Evolutionary conservation across 2,888 invertebrate genomes (phyloP).

Genomic region (Ditylenchus weischeri): DNA sequence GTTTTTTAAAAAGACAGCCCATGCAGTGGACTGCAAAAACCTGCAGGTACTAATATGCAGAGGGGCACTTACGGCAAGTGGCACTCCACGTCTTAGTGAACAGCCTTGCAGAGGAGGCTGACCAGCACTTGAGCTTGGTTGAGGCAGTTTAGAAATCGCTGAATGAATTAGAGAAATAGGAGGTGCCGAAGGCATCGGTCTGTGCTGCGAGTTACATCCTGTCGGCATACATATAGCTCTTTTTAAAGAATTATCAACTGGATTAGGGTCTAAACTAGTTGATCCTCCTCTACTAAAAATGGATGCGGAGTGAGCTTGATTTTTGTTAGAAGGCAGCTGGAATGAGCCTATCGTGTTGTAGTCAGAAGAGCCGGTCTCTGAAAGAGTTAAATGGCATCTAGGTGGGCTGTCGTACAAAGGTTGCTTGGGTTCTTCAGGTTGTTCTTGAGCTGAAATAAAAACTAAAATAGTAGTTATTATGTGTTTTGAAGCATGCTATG

Average conservation of each 20-base stretch:
- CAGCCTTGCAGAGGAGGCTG: neutral
- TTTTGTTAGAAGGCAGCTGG: neutral
- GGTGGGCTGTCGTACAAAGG: slow-evolving; percentile 14
- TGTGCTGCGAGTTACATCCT: neutral
- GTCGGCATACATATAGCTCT: neutral
- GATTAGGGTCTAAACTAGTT: neutral
- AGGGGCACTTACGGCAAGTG: neutral
- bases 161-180: slow-evolving; percentile 20
- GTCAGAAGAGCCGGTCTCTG: neutral
- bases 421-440: neutral
- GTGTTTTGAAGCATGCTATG: no score
- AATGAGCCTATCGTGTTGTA: slow-evolving; percentile 6
- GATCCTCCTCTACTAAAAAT: slow-evolving; percentile 5
- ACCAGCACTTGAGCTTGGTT: neutral
- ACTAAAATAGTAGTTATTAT: no score
- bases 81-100: neutral
- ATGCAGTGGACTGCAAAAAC: neutral
- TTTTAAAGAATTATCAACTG: neutral
- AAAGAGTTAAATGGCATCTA: neutral
- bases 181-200: slow-evolving; percentile 22
- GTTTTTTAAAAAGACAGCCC: neutral
- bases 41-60: neutral
- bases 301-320: neutral
- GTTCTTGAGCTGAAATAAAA: neutral
- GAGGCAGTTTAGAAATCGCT: slow-evolving; percentile 9